Conservation (phyloP, 1,140 invertebrate genomes). For the Drosophila sp. region DNA sequence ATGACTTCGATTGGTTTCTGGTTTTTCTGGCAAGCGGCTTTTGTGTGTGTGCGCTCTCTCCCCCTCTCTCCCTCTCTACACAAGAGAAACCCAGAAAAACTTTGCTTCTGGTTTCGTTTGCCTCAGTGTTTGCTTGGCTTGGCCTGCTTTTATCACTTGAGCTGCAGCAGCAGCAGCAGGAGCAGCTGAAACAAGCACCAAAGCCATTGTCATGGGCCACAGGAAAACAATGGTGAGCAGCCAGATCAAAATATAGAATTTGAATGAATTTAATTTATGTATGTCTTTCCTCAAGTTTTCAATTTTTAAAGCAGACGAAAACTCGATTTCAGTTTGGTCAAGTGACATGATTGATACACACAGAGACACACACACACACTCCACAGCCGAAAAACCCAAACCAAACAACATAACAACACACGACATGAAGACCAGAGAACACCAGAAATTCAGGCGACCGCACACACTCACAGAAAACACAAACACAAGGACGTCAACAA, state of each 20-base stretch:
- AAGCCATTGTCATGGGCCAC: constrained; percentile 24
- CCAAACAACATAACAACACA: constrained; percentile 8
- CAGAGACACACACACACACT: constrained; percentile 19
- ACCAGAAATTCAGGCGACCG: neutral
- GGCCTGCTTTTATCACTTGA: constrained; percentile 54
- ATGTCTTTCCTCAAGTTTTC: constrained; percentile 30
- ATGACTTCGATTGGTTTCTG: constrained; percentile 78
- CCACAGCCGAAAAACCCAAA: constrained; percentile 4
- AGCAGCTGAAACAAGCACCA: constrained; percentile 25
- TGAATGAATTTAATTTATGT: constrained; percentile 57
- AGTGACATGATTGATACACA: constrained; percentile 74
- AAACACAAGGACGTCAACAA: constrained; percentile 2
- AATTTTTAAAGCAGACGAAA: constrained; percentile 44
- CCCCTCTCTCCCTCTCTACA: constrained; percentile 29
- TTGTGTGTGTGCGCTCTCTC: too few species aligned
- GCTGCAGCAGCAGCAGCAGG: constrained; percentile 27
- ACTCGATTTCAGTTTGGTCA: constrained; percentile 77
- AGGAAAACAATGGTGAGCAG: constrained; percentile 51
- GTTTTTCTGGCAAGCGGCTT: constrained; percentile 41
- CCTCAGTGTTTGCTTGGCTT: constrained; percentile 12
- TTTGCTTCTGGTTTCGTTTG: constrained; percentile 17
- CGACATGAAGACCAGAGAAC: constrained; percentile 6
- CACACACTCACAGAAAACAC: neutral
- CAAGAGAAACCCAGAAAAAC: constrained; percentile 17
- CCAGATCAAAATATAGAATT: constrained; percentile 40